Base-by-base conservation (phyloP, 2,113 vertebrate genomes). In the Ameiurus melas region DNA sequence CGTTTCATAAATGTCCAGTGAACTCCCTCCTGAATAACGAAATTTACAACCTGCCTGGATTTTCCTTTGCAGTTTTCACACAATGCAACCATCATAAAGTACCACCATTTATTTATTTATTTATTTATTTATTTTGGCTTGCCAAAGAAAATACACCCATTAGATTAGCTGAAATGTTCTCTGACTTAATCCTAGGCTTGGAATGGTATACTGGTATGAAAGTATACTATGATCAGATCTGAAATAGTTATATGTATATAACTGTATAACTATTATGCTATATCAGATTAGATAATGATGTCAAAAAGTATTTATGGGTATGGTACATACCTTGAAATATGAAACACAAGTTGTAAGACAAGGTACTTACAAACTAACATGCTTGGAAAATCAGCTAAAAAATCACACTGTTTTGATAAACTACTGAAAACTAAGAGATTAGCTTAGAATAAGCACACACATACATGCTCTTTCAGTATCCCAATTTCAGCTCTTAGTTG, bases 401-500 rank as follows among this genome's bases (percentile, higher is more conserved):
- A 77, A 33, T 43, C 25, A 75, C 73, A 77, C 16, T 51, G 10
- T 77, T 77, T 47, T 77, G 51, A 80, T 80, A 85, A 58, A 6
- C 27, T 85, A 53, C 22, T 66, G 25, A 85, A 77, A 33, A 19
- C 75, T 78, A 78, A 53, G 25, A 55, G 77, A 80, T 80, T 80
- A 79, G 77, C 47, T 47, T 20, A 64, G 27, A 30, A 33, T 51
- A 79, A 86, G 51, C 60, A 36, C n/a, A 51, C 62, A 64, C 75
- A 77, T 51, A 30, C 64, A 47, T 80, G 62, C 64, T 79, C 47
- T 51, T 62, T 79, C 58, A n/a, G 30, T 10, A 5, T 86, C 10
- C 75, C 64, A 47, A 77, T 86, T 75, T 86, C 33, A 83, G 47
- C 85, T 86, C 33, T 62, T 60, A 47, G 78, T 79, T 87, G 33